These are phyloP conservation scores for Mustela nigripes DNA, from an alignment of 2,113 vertebrate genomes.

Conservation along the genomic window DNA sequence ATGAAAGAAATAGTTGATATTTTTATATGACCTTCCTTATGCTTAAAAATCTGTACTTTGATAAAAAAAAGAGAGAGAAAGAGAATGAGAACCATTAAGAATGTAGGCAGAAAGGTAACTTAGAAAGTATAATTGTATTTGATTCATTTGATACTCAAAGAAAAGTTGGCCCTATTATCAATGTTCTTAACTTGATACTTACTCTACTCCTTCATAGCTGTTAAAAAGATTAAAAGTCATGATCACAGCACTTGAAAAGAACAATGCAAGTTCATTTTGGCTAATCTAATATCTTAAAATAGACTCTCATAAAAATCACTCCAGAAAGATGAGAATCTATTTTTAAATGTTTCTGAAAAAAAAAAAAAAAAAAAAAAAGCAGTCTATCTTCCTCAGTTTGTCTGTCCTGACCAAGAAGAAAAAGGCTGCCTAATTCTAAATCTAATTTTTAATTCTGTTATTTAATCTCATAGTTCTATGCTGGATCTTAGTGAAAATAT, in stretches of 20 bases:
- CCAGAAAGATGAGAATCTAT: constrained; percentile 79
- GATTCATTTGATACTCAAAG: constrained; percentile 39
- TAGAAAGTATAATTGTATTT: neutral
- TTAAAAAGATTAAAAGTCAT: constrained; percentile 70
- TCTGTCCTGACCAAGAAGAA: constrained; percentile 57
- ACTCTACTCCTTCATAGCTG: neutral
- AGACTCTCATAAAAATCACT: constrained; percentile 76
- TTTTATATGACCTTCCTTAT: neutral
- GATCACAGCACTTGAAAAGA: constrained; percentile 73
- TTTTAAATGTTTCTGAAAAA: constrained; percentile 70
- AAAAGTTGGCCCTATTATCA: constrained; percentile 4
- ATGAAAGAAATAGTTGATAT: neutral
- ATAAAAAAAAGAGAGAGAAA: neutral
- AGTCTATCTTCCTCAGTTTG: constrained; percentile 73
- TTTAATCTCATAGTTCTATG: constrained; percentile 60
- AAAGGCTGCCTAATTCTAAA: constrained; percentile 60
- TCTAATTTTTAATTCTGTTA: constrained; percentile 63
- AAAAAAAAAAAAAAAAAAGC: neutral
- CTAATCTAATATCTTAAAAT: constrained; percentile 80
- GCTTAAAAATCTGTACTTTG: neutral
- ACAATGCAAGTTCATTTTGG: constrained; percentile 70
- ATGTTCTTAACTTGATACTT: neutral
- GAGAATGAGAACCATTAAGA: neutral
- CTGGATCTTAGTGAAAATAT: constrained; percentile 36
- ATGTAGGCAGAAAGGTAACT: neutral